Base-by-base conservation (phyloP, 2,113 vertebrate species). In the Phaethornis superciliosus region DNA sequence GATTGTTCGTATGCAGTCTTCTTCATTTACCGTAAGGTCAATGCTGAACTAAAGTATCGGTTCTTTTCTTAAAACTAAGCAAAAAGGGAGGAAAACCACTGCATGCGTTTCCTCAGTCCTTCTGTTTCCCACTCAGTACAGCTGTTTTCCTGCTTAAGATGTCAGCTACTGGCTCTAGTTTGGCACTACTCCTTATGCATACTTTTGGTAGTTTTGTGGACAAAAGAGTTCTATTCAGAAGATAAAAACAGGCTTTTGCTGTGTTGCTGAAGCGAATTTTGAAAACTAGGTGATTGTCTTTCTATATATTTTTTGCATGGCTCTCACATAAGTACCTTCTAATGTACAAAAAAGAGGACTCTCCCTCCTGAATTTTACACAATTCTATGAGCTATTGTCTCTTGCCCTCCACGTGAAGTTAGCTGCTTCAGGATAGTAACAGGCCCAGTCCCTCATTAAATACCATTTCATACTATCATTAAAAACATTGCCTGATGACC, bases 1-100 rank as follows among this genome's bases (percentile, higher is more conserved):
- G 20, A 59, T 30, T 72, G n/a, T 51, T 49, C 18, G 64, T 69
- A 47, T 0, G 0, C 0, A 52, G 42, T n/a, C 4, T 44, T 27
- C 10, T 52, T 52, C 35, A 23, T 81, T 76, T 56, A 60, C 42
- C 1, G 1, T 13, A 15, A 82, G 23, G 12, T 49, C 30, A 44
- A 30, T 8, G 7, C 11, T 44, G 24, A 47, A 65, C 64, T 51
- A 69, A 78, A 89, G 69, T 60, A 72, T 49, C 3, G 1, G 0
- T 0, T 1, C 6, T 71, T 33, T 59, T 35, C 47, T 67, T 81
- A 30, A 86, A 83, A 75, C 4, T 7, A 58, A 83, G 28, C 2
- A 85, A 72, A 81, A 90, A 26, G 9, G 10, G 30, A 69, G 15
- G 11, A 84, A 81, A 68, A 71, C 37, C 21, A 33, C 9, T 52